Evolutionary conservation across 2,797 vertebrate species (phyloP).

Genomic region (Gymnodraco acuticeps): DNA sequence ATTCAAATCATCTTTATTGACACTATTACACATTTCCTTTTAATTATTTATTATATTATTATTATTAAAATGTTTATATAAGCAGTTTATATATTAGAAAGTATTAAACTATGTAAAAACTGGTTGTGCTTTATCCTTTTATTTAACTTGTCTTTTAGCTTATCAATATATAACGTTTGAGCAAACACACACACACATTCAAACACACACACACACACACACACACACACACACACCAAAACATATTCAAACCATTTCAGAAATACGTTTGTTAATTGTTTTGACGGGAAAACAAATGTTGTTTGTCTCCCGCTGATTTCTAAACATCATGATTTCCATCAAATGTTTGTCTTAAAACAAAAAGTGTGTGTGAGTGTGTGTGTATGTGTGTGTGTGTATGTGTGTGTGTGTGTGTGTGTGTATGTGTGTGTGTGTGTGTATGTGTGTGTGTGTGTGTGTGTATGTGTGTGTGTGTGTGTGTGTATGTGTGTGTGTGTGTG

Average conservation of each 20-base stretch:
- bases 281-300: slow-evolving; percentile 30
- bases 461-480: slow-evolving; percentile 36
- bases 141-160: no score
- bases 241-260: slow-evolving; percentile 17
- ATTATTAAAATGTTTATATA: no score
- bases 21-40: no score
- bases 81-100: no score
- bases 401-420: slow-evolving; percentile 15
- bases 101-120: no score
- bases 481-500: slow-evolving; percentile 29
- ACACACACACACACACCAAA: neutral
- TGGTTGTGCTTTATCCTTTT: no score
- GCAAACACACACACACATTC: no score
- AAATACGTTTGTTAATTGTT: slow-evolving; percentile 46
- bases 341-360: slow-evolving; percentile 40
- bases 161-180: no score
- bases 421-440: slow-evolving; percentile 23
- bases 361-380: slow-evolving; percentile 11
- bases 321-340: slow-evolving; percentile 29
- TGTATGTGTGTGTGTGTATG: slow-evolving; percentile 26
- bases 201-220: no score
- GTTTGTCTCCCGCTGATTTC: slow-evolving; percentile 34
- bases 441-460: slow-evolving; percentile 34
- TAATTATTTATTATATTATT: no score
- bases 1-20: no score